Conservation (phyloP, 2,888 invertebrate species). For the Dolomedes plantarius region DNA sequence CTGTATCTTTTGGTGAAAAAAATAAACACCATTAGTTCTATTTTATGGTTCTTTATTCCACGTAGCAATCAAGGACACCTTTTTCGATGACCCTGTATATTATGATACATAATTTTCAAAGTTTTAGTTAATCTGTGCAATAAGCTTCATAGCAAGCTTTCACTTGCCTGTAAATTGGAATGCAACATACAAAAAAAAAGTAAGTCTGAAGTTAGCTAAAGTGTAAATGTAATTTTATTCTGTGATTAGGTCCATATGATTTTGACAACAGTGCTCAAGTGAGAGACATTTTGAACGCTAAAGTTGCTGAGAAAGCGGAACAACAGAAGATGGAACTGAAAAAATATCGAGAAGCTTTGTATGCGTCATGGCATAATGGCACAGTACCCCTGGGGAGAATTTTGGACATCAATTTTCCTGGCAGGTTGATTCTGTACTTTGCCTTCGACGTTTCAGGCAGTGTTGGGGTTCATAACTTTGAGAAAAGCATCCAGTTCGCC, state of each 20-base stretch:
- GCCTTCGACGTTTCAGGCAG: slow-evolving; percentile 68
- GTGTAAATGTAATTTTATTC: too few species aligned
- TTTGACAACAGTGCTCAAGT: slow-evolving; percentile 35
- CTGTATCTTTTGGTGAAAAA: too few species aligned
- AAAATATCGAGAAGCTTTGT: slow-evolving; percentile 13
- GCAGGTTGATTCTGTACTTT: slow-evolving; percentile 64
- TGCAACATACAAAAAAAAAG: too few species aligned
- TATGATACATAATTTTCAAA: too few species aligned
- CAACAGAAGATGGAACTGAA: slow-evolving; percentile 27
- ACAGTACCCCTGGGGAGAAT: not conserved
- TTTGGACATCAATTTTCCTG: slow-evolving; percentile 36
- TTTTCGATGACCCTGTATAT: too few species aligned
- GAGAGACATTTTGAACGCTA: slow-evolving; percentile 1
- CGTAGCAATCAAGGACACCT: too few species aligned
- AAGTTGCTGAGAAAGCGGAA: slow-evolving; percentile 32
- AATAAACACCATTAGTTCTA: too few species aligned
- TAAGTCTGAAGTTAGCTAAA: too few species aligned
- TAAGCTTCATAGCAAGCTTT: too few species aligned
- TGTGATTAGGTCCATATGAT: slow-evolving; percentile 46
- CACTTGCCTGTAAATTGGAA: too few species aligned
- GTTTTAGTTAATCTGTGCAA: too few species aligned
- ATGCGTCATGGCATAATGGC: slow-evolving; percentile 15
- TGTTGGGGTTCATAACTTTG: slow-evolving; percentile 43
- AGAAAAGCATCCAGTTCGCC: slow-evolving; percentile 49
- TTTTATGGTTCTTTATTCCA: too few species aligned